Base-by-base conservation (phyloP, 1,140 invertebrate genomes). In the Lasioglossum baleicum region DNA sequence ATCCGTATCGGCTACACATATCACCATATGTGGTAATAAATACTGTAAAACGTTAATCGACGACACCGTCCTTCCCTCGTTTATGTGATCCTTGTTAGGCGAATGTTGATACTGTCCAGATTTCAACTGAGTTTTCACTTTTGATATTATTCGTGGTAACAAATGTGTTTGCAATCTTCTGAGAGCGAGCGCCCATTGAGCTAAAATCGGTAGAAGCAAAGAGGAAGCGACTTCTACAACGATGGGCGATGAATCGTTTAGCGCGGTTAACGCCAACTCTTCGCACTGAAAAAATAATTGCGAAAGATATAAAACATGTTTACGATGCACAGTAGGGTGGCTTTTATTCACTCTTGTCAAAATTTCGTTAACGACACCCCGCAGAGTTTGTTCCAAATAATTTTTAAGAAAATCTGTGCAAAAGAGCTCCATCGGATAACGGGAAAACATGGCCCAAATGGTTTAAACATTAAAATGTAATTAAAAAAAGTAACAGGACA, bases 161-260 rank as follows among this genome's bases (percentile, higher is more conserved):
- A 94, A 79, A 76, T 94, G 92, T 10, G 93, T 90, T 44, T 93
- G 91, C 26, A 96, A 88, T 31, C 92, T 91, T 31, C 91, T 93
- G 13, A 95, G 87, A 65, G 94, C 93, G 44, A 95, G 90, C 10
- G 95, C 94, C 96, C 96, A 96, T 80, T 94, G 94, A 0, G 95
- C 95, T 68, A 95, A 83, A 31, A 95, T 93, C 7, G 94, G 94
- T 65, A 95, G 87, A 67, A 95, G 88, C 51, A 94, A 78, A 63
- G 91, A 88, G 17, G 88, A 88, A 3, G 93, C 92, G 56, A 92
- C 87, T 42, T 94, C 92, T 4, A 94, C 88, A 22, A 96, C 95
- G 75, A 90, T 86, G n/a, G 91, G 80, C 61, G 93, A 93, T 7
- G 89, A 71, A 86, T 96, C 95, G 58, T 94, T 91, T 17, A 96